Evolutionary conservation across 2,797 vertebrate genomes (phyloP), one percentile per base, ranked within the genome.

Genomic region (Prionace glauca): DNA sequence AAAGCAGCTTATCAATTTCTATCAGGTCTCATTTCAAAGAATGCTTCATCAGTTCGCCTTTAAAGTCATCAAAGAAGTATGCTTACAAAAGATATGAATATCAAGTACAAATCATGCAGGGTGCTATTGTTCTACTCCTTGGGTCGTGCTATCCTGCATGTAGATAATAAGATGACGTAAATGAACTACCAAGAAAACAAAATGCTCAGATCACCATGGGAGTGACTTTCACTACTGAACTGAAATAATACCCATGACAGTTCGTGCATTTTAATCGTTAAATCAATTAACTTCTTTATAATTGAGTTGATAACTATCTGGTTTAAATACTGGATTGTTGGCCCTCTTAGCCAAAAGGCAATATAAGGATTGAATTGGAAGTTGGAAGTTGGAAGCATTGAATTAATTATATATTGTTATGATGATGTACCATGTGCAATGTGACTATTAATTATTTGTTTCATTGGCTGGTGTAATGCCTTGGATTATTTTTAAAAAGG

Each of bases 1-100:
- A 67, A 92, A 92, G 14, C 56, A 60, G 87, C 87, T 90, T 62
- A 90, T 67, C 90, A 67, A 26, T 67, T 92, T 92, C 87, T 32
- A 92, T 92, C 90, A 67, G 90, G 90, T 0, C 8, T 67, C 20
- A 9, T 92, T 67, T 92, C 60, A 92, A 67, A 32, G 2, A 92
- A 60, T 65, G 65, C 60, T 92, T 92, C 60, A n/a, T 90, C 65
- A 67, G n/a, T 36, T 67, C n/a, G 62, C 65, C 90, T 92, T 36
- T 32, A 67, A 32, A 65, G 18, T 2, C 1, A 67, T 67, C n/a
- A n/a, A 92, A 92, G 62, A n/a, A 20, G 18, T 67, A 36, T 18
- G 32, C 18, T 20, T 92, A 62, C 29, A n/a, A 92, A 67, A 92
- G 90, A 67, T 10, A 67, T 67, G 62, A 92, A 67, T 60, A 90